Evolutionary conservation across 1,140 invertebrate species (phyloP).

Genomic region (Camponotus pennsylvanicus): DNA sequence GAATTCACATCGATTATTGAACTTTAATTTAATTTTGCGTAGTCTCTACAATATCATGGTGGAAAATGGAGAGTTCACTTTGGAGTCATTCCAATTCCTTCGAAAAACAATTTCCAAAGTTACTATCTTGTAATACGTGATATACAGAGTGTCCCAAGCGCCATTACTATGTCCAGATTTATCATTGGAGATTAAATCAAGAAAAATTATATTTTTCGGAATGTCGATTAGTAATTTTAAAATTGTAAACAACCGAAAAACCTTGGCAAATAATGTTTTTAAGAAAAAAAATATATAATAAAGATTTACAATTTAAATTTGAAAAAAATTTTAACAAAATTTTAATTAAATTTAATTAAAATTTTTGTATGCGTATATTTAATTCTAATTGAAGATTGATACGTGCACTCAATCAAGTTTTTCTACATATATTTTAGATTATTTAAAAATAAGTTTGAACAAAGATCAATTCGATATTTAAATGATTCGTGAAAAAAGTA

Average conservation of each 20-base stretch:
- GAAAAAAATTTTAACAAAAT: not conserved
- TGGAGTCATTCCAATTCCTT: conserved; percentile 49
- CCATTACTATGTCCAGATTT: not conserved
- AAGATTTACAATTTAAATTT: not conserved
- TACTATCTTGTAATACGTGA: conserved; percentile 46
- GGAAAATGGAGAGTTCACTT: conserved; percentile 1
- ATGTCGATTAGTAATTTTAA: not conserved
- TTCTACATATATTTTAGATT: not conserved
- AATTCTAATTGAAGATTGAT: too few species aligned
- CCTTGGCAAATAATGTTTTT: not conserved
- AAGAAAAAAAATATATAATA: not conserved
- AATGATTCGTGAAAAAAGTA: not conserved
- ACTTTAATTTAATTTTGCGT: conserved; percentile 20
- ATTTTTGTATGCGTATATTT: too few species aligned
- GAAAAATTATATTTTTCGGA: not conserved
- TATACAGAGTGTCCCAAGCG: not conserved
- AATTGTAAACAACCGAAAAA: not conserved
- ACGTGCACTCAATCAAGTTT: not conserved
- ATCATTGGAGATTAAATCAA: conserved; percentile 10
- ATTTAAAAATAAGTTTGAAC: not conserved
- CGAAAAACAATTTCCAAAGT: conserved; percentile 57
- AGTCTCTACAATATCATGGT: not conserved
- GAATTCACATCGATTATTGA: conserved; percentile 29
- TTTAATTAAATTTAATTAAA: not conserved
- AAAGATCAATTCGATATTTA: not conserved